A percentile compares a stretch with the other conserved stretches of the same genome.
Evolutionary conservation across 2,797 vertebrate genomes (phyloP).

Genomic region (Podargus strigoides): DNA sequence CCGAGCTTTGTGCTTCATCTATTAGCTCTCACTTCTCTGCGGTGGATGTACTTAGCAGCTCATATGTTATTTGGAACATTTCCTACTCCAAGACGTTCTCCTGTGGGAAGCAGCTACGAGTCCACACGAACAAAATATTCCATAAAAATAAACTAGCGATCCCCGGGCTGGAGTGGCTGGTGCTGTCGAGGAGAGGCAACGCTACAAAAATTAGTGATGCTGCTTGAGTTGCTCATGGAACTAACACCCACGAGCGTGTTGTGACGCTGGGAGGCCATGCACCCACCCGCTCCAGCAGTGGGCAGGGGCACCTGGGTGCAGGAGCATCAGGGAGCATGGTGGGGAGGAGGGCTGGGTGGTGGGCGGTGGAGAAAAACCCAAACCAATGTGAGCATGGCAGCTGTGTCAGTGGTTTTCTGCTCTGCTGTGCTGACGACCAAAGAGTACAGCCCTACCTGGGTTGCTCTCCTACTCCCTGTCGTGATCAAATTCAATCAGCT

Average conservation of each 20-base stretch:
- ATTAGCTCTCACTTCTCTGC: neutral
- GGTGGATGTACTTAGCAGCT: neutral
- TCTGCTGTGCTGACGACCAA: neutral
- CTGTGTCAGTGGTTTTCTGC: neutral
- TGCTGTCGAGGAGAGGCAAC: neutral
- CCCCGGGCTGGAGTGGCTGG: neutral
- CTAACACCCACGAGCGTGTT: neutral
- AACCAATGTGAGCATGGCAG: neutral
- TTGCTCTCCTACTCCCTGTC: neutral
- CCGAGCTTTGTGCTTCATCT: neutral
- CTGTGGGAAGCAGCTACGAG: slow-evolving; percentile 2
- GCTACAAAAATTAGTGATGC: neutral
- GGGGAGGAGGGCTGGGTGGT: neutral
- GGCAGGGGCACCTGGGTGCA: neutral
- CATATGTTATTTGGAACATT: neutral
- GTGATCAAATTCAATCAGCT: neutral
- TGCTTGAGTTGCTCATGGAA: neutral
- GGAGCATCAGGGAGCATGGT: accelerated
- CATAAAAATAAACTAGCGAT: neutral
- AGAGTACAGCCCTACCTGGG: neutral
- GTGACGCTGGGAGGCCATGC: neutral
- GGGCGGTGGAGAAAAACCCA: neutral
- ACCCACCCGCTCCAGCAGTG: neutral
- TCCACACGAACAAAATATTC: neutral
- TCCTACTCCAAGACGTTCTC: neutral